Base-by-base conservation (phyloP, 2,797 vertebrate species). In the Natrix natrix region DNA sequence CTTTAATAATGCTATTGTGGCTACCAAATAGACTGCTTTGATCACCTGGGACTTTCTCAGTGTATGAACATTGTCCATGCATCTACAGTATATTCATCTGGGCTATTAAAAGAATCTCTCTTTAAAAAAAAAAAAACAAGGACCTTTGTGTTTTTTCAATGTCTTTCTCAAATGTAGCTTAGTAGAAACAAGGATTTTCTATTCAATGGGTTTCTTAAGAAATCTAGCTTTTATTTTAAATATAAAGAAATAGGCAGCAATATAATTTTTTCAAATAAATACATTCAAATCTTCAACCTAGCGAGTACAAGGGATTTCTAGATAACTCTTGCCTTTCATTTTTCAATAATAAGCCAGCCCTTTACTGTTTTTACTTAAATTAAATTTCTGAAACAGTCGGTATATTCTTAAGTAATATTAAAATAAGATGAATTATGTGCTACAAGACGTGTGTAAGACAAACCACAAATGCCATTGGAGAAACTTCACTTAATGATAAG, bases 341-440 rank as follows among this genome's bases (percentile, higher is more conserved):
- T 26, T 26, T 28, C 55, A 14, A 5, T 12, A 28, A 89, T 17
- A 17, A 37, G 8, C 0, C 0, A 0, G 2, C 0, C 4, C 11
- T 32, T 63, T 61, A 5, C 8, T 52, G 78, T 13, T 59, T 4
- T 63, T 22, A 52, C 32, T 63, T 28, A 86, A 54, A 60, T 52
- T 91, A 74, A 74, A 37, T 74, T 74, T 37, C 69, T 20, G 32
- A 20, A 37, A 37, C 28, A 54, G 10, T 60, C 26, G 14, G 22
- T 86, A n/a, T 91, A 55, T 52, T 32, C 20, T 54, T 87, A 91
- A 52, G 16, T 91, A 16, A 24, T 61, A 91, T 87, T 54, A 32
- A 91, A 54, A 54, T 52, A 48, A 43, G 26, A n/a, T 52, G 1
- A 26, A n/a, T 52, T 61, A 28, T 59, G 86, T 24, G 2, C 32